Conservation (phyloP, 2,113 vertebrate species). For the Clarias batrachus region DNA sequence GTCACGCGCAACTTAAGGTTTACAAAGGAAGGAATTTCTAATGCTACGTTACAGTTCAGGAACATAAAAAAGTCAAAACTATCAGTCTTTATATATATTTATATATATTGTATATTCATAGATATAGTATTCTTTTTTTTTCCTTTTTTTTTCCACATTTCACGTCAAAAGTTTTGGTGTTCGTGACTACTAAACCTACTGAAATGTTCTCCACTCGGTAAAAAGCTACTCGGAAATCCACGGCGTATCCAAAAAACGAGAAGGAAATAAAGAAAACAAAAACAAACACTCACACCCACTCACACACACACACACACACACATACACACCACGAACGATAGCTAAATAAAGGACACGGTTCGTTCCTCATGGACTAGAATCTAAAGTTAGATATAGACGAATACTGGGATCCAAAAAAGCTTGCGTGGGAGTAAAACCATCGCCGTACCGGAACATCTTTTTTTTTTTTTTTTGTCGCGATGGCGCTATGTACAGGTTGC, state of each 20-base stretch:
- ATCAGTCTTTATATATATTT: constrained; percentile 61
- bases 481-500: constrained; percentile 51
- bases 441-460: constrained; percentile 25
- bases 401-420: constrained; percentile 38
- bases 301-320: no score
- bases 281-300: neutral
- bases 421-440: constrained; percentile 26
- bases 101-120: constrained; percentile 61
- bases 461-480: constrained; percentile 35
- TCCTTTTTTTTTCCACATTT: constrained; percentile 53
- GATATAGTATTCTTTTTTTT: constrained; percentile 49
- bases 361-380: constrained; percentile 42
- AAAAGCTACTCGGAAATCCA: constrained; percentile 58
- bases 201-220: constrained; percentile 47
- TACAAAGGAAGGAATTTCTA: constrained; percentile 62
- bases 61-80: constrained; percentile 62
- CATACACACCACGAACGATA: constrained; percentile 48
- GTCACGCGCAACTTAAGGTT: constrained; percentile 68
- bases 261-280: neutral
- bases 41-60: constrained; percentile 60
- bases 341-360: constrained; percentile 51
- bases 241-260: constrained; percentile 34
- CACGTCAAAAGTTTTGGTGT: constrained; percentile 65
- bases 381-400: constrained; percentile 46
- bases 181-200: constrained; percentile 63